Percentiles rank a stretch among this genome's conserved stretches.
Evolutionary conservation across 2,888 invertebrate genomes (phyloP).

Genomic region (Eilema depressum): DNA sequence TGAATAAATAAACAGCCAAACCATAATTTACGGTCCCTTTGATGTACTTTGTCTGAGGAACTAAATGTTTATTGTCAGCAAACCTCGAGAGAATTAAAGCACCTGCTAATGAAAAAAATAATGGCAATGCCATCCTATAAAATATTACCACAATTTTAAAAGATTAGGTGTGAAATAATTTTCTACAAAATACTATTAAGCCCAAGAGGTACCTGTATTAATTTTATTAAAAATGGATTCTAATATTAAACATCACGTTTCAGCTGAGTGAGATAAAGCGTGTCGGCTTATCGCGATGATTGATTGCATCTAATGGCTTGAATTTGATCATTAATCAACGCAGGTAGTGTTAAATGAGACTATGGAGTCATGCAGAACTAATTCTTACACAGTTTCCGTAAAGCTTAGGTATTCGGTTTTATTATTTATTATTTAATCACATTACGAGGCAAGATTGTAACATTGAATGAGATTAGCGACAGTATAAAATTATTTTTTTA

Average conservation of each 20-base stretch:
- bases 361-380: slow-evolving; percentile 24
- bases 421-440: no score
- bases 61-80: no score
- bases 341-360: slow-evolving; percentile 32
- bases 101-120: no score
- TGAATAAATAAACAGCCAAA: no score
- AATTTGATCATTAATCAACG: slow-evolving; percentile 57
- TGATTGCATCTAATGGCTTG: slow-evolving; percentile 64
- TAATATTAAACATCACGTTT: slow-evolving; percentile 18
- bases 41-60: no score
- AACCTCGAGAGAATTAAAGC: no score
- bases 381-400: slow-evolving; percentile 11
- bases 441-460: no score
- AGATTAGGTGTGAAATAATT: not conserved
- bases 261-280: slow-evolving; percentile 22
- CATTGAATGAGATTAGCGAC: no score
- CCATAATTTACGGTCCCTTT: no score
- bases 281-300: slow-evolving; percentile 57
- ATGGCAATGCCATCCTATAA: not conserved
- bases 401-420: not conserved
- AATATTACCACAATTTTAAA: not conserved
- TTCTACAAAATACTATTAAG: not conserved
- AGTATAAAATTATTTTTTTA: no score
- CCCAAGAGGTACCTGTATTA: not conserved
- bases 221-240: slow-evolving; percentile 7